Base-by-base conservation (phyloP, 2,888 invertebrate species). In the Stenodera caucasica region DNA sequence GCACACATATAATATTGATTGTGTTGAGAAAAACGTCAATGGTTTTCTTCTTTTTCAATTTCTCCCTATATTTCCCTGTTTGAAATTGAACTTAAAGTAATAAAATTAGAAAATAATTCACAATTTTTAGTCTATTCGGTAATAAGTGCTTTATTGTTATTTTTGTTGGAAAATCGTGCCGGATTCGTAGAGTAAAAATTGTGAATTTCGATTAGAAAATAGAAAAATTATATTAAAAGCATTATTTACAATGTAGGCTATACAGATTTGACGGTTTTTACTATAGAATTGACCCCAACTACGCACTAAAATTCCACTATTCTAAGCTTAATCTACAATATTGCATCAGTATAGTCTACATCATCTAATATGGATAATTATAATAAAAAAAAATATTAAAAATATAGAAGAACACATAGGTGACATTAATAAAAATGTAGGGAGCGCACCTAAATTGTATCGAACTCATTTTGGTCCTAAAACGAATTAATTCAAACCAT, bases 1-100 rank as follows among this genome's bases (percentile, higher is more conserved):
- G 75, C 75, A 75, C 75, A 75, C 70, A 67, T 72, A 75, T 70
- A 7, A 45, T 45, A 45, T 11, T 75, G 73, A 74, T 75, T 73
- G 73, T 45, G 18, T 74, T 72, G 69, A 72, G 67, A 73, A 71
- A 15, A 45, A 45, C 9, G 67, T 70, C 69, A 69, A 74, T 68
- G 67, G 69, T 63, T 65, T 65, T 66, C 7, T 61, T 55, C n/a
- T n/a, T n/a, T n/a, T n/a, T n/a, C n/a, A 57, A 66, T 56, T 64
- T 58, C 67, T 67, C 60, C 65, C 65, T 64, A 57, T 50, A 57
- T 32, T 40, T 3, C 18, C 8, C 18, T 30, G 7, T 2, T 33
- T 15, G 14, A 40, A 40, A 40, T 40, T 15, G 8, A 15, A 37
- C 15, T 40, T 6, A n/a, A 33, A 14, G 8, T n/a, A n/a, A 7